Base-by-base conservation (phyloP, 2,113 vertebrate species). In the Seriola aureovittata region DNA sequence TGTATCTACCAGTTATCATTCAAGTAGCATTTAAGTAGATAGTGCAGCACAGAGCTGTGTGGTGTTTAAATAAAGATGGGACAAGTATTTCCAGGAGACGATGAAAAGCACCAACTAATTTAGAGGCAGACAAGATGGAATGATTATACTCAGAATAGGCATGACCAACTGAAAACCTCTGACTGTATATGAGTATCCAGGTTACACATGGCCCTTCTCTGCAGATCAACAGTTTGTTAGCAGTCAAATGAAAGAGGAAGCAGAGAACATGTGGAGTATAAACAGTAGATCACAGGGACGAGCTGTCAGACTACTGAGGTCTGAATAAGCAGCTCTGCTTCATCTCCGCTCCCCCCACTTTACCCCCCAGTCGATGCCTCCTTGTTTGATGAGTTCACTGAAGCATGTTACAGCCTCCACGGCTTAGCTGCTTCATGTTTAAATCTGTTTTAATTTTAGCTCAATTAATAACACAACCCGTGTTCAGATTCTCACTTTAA, bases 401-500 rank as follows among this genome's bases (percentile, higher is more conserved):
- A 38, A 38, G 38, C 38, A 38, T 14, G 16, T 46, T 32, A 48
- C 50, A 60, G 32, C 64, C 23, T 78, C 11, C 9, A 48, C 54
- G 23, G 64, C 50, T 78, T 40, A 64, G 64, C 57, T 67, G 44
- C 69, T 16, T n/a, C 42, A 36, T 74, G 42, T 62, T 60, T 23
- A 46, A 12, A 64, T 64, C 38, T 38, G 38, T 63, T 71, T 69
- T 34, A 64, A 64, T 72, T 80, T 66, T 10, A 36, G 19, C 19
- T 42, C 52, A 57, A 50, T 80, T 48, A 80, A 66, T 58, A 64
- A 72, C 58, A 67, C 32, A 73, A 52, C 40, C 70, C 13, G 10
- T 52, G 48, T 40, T 21, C 25, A 63, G 67, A 25, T 34, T n/a
- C 71, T 80, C 60, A 72, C 38, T 46, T 65, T 65, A 80, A 80